A percentile compares a stretch with the other conserved stretches of the same genome.
These are phyloP conservation scores for Idaea aversata DNA, from an alignment of 2,888 invertebrate species.

Conservation along the genomic window DNA sequence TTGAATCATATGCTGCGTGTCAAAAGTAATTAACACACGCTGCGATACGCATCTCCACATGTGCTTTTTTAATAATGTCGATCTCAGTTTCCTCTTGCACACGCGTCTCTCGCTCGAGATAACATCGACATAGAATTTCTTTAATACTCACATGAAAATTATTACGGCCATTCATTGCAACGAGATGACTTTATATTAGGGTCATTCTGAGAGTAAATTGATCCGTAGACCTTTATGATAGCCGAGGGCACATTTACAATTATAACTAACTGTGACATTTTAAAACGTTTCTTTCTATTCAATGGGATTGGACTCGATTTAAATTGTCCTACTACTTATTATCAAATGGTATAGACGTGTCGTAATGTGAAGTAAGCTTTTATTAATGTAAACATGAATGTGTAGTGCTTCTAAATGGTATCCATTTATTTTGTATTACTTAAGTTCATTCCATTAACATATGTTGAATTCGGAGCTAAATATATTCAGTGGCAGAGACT, in stretches of 20 bases:
- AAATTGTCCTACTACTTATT: background rate
- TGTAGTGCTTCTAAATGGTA: conserved; percentile 28
- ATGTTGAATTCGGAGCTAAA: conserved; percentile 53
- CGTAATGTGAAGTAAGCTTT: conserved; percentile 7
- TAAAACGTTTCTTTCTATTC: conserved; percentile 18
- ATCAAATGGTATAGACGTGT: conserved; percentile 7
- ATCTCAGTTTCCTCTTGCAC: conserved; percentile 67
- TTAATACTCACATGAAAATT: conserved; percentile 70
- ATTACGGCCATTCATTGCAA: conserved; percentile 58
- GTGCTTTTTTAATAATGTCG: conserved; percentile 77
- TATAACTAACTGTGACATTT: conserved; percentile 38
- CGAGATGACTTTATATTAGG: conserved; percentile 69
- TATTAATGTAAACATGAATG: background rate
- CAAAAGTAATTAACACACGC: conserved; percentile 77
- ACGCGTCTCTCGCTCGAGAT: conserved; percentile 72
- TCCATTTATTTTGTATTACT: conserved; percentile 55
- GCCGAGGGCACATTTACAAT: conserved; percentile 55
- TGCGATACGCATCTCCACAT: conserved; percentile 79
- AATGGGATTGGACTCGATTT: conserved; percentile 2
- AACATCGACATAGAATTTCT: conserved; percentile 73
- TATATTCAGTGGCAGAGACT: conserved; percentile 60
- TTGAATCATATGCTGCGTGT: conserved; percentile 81
- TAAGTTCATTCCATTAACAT: conserved; percentile 68
- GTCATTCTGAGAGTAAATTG: conserved; percentile 76
- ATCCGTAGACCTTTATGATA: conserved; percentile 56